Evolutionary conservation across 2,797 vertebrate species (phyloP).

Genomic region (Phrynocephalus forsythii): DNA sequence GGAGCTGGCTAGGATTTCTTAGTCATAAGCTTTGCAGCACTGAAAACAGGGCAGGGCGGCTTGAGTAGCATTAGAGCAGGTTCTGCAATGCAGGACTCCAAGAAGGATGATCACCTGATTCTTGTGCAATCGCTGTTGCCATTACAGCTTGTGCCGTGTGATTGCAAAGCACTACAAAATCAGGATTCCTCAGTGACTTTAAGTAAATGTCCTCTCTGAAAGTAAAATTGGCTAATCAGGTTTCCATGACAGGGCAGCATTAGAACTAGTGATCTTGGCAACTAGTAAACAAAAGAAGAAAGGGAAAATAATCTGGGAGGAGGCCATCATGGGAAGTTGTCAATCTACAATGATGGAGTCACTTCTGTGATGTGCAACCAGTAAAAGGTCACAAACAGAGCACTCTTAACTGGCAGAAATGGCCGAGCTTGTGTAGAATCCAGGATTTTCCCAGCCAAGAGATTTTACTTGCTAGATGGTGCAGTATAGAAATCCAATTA

Average conservation of each 20-base stretch:
- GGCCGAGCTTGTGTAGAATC: too few species aligned
- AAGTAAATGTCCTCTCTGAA: not conserved
- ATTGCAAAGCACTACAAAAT: not conserved
- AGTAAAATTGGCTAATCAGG: too few species aligned
- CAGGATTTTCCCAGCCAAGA: too few species aligned
- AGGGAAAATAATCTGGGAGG: not conserved
- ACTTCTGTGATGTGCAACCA: not conserved
- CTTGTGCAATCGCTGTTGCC: not conserved
- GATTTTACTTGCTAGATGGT: too few species aligned
- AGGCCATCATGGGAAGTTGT: not conserved
- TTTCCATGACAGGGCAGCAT: too few species aligned
- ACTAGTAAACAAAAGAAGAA: too few species aligned
- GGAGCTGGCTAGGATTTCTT: not conserved
- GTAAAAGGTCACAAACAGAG: not conserved
- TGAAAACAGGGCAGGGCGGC: not conserved
- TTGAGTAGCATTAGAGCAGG: not conserved
- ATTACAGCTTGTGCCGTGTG: not conserved
- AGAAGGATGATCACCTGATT: not conserved
- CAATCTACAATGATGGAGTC: too few species aligned
- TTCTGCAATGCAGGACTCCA: not conserved
- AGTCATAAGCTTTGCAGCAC: not conserved
- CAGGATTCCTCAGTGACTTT: not conserved
- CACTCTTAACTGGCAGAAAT: too few species aligned
- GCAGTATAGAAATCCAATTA: too few species aligned
- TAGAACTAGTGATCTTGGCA: too few species aligned